Conservation (phyloP, 2,113 vertebrate species). For the Dascyllus trimaculatus region DNA sequence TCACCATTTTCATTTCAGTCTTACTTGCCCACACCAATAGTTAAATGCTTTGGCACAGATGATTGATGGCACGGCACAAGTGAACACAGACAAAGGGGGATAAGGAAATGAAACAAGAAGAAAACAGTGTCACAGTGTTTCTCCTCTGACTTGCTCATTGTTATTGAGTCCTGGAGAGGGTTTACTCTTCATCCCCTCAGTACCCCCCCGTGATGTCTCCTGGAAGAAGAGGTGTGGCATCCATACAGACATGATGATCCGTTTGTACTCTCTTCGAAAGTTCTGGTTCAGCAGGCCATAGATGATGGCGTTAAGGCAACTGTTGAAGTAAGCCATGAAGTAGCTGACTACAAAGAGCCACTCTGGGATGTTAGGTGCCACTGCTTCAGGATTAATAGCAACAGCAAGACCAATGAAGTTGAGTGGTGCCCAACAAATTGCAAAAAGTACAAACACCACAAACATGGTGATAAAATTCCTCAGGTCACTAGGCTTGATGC, state of each 20-base stretch:
- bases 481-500: conserved; percentile 57
- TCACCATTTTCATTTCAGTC: neutral
- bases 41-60: conserved; percentile 40
- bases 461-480: conserved; percentile 63
- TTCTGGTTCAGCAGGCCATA: conserved; percentile 63
- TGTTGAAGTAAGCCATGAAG: conserved; percentile 67
- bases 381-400: conserved; percentile 33
- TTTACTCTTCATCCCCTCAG: conserved; percentile 51
- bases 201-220: conserved; percentile 53
- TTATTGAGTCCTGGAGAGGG: conserved; percentile 62
- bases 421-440: conserved; percentile 57
- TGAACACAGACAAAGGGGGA: neutral
- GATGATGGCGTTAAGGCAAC: conserved; percentile 63
- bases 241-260: conserved; percentile 55
- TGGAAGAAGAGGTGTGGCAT: conserved; percentile 58
- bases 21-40: neutral
- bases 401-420: conserved; percentile 56
- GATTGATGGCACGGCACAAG: conserved; percentile 8
- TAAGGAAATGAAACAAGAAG: neutral
- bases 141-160: conserved; percentile 49
- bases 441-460: conserved; percentile 57
- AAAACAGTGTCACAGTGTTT: conserved; percentile 31
- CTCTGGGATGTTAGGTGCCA: conserved; percentile 44
- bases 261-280: conserved; percentile 60
- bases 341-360: conserved; percentile 65